Evolutionary conservation across 2,888 invertebrate genomes (phyloP), one percentile per base, ranked within the genome.

Genomic region (Microctonus brassicae): DNA sequence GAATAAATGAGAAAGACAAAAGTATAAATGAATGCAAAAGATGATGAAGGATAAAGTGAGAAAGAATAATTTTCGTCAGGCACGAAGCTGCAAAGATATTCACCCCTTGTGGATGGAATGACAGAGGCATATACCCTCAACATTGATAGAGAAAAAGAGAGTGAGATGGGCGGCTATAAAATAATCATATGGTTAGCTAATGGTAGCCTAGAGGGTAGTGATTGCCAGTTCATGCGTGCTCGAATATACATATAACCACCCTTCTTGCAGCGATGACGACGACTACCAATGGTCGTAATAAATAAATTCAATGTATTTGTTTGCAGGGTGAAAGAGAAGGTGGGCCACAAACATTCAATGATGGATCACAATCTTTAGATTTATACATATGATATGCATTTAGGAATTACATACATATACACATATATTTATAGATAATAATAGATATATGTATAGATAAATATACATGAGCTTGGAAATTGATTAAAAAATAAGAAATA

Each of bases 171-270:
- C 82, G 75, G 79, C 86, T 84, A 87, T 87, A 85, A 87, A 86
- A 86, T 87, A 87, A 87, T 86, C 87, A 87, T 87, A 87, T 87
- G 87, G 86, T 87, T 87, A 87, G 86, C 86, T 87, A 86, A 87
- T 87, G 86, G 86, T 80, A 78, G 75, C 74, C 76, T 76, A 79
- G 79, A n/a, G 82, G 83, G 82, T 82, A 80, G 82, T 81, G 83
- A 84, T 83, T 84, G 82, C 83, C 79, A 80, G 81, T 72, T 78
- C 80, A 78, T 77, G 80, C 81, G 77, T 80, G 77, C 76, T 74
- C 75, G 34, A 34, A 63, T 74, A 70, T 70, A 71, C 73, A 74
- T 69, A 39, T 61, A n/a, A 26, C 65, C 33, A 39, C 64, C 66
- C 65, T 55, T 42, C 64, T 29, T 42, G 24, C 11, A 7, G 26